Conservation (phyloP, 2,113 vertebrate genomes). For the Emydocephalus ijimae region DNA sequence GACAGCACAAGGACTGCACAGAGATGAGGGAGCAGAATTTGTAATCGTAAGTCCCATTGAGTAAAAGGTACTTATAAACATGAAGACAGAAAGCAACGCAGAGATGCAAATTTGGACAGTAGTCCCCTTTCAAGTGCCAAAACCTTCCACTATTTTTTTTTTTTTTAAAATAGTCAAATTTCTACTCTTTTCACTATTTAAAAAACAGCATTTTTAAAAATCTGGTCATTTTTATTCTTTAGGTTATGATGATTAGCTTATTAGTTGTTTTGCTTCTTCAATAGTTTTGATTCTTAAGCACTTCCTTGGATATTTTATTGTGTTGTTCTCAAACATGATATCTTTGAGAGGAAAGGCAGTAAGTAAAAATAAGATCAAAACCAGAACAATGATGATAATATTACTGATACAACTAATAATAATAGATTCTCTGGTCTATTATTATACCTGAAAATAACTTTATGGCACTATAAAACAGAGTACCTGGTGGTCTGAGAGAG, state of each 20-base stretch:
- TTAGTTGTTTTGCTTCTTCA: neutral
- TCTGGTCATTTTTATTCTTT: slow-evolving; percentile 7
- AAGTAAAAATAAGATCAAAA: neutral
- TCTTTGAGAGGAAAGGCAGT: neutral
- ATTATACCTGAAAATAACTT: slow-evolving; percentile 41
- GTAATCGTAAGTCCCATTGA: neutral
- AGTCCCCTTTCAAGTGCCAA: neutral
- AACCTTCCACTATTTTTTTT: neutral
- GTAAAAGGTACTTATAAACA: neutral
- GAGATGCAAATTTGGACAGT: neutral
- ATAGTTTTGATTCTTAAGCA: neutral
- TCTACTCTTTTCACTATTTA: neutral
- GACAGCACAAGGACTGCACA: neutral
- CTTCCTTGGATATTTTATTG: neutral
- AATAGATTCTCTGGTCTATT: slow-evolving; percentile 51
- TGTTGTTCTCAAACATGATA: neutral
- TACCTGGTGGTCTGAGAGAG: neutral
- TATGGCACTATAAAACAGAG: neutral
- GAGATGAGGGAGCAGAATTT: neutral
- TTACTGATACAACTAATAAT: neutral
- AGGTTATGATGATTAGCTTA: neutral
- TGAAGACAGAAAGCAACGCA: too few relatives aligned
- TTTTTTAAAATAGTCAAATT: neutral
- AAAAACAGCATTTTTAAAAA: neutral
- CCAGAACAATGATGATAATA: neutral